Percentiles rank a stretch among this genome's conserved stretches.
phyloP scores from a whole-genome alignment of 2,113 vertebrate genomes.

The Strigops habroptila region DNA sequence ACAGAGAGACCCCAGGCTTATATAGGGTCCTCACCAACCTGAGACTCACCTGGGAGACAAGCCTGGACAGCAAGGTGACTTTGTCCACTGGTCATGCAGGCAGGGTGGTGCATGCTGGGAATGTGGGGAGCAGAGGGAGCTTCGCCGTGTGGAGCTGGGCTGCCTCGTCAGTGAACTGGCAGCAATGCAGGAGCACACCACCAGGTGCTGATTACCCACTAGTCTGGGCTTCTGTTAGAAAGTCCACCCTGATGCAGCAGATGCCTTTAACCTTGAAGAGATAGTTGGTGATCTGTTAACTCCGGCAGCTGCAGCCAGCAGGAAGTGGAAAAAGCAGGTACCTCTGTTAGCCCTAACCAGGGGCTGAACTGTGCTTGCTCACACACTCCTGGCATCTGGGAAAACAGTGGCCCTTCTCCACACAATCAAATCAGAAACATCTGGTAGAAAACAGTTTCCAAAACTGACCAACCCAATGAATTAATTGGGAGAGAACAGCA shows the following conservation, averaged over 20 bases:
- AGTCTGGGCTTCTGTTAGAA: not conserved
- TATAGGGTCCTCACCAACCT: not conserved
- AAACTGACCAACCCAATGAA: not conserved
- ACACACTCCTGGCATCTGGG: not conserved
- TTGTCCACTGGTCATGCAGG: not conserved
- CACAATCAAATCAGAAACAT: not conserved
- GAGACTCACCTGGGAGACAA: not conserved
- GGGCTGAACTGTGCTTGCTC: too few species aligned
- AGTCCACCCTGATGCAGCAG: not conserved
- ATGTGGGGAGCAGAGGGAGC: fast-evolving
- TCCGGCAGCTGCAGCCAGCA: not conserved
- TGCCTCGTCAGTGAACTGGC: not conserved
- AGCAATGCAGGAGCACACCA: not conserved
- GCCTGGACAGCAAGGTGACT: not conserved
- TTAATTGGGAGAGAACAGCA: not conserved
- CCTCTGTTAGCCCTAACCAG: not conserved
- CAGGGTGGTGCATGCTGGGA: not conserved
- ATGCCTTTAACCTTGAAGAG: not conserved
- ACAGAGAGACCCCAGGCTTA: not conserved
- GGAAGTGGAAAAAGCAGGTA: not conserved
- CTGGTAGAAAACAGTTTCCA: not conserved
- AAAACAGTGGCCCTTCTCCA: not conserved
- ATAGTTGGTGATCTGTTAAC: not conserved
- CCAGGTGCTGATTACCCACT: not conserved
- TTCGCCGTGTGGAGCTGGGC: not conserved